Conservation (phyloP, 2,113 vertebrate genomes). For the Stigmatopora argus region DNA sequence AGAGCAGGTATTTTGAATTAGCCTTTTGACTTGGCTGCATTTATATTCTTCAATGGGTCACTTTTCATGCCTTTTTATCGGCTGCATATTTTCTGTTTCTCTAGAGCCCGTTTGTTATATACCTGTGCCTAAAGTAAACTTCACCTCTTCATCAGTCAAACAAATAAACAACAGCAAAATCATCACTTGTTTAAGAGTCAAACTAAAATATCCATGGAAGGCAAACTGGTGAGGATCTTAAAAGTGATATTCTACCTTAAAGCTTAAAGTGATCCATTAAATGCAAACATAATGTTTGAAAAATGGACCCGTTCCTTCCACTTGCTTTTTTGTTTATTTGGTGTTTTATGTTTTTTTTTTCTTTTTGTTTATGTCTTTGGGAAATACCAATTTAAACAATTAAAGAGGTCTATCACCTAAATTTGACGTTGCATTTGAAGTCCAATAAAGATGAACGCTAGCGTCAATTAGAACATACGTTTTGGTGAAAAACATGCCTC, state of each 20-base stretch:
- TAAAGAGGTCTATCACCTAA: too few relatives aligned
- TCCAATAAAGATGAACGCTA: not conserved
- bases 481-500: too few relatives aligned
- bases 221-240: not conserved
- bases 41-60: constrained; percentile 10
- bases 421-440: not conserved
- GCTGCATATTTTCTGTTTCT: constrained; percentile 1
- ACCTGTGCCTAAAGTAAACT: not conserved
- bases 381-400: too few relatives aligned
- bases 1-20: not conserved
- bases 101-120: not conserved
- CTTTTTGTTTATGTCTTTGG: too few relatives aligned
- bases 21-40: not conserved
- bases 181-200: not conserved
- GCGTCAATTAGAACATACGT: too few relatives aligned
- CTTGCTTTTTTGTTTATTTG: too few relatives aligned
- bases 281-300: too few relatives aligned
- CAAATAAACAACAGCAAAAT: not conserved
- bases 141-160: not conserved
- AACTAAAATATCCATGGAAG: constrained; percentile 1
- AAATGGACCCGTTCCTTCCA: too few relatives aligned
- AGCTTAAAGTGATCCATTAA: not conserved
- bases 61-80: constrained; percentile 8
- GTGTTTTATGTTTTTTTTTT: too few relatives aligned
- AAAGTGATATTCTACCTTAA: not conserved